phyloP scores from a whole-genome alignment of 2,113 vertebrate species.

The Falco punctatus region DNA sequence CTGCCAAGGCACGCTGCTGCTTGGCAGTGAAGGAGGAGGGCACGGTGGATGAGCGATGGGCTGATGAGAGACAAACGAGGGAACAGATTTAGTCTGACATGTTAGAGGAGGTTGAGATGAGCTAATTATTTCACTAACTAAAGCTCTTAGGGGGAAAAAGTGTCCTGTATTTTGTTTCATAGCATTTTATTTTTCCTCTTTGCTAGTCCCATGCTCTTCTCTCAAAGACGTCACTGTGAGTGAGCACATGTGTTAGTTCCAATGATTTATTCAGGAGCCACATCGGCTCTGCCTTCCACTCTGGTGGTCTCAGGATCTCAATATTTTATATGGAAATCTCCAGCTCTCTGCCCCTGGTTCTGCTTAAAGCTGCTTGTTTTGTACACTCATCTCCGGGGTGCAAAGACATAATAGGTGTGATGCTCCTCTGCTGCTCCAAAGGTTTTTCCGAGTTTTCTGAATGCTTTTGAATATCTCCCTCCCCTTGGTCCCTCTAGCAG shows the following conservation, averaged over 20 bases:
- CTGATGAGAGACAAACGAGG: constrained; percentile 46
- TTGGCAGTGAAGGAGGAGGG: not conserved
- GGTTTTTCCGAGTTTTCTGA: not conserved
- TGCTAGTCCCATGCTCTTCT: not conserved
- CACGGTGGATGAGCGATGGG: not conserved
- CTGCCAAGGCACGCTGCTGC: not conserved
- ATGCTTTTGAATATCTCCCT: not conserved
- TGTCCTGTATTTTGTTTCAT: not conserved
- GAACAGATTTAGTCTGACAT: constrained; percentile 50
- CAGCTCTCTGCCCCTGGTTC: not conserved
- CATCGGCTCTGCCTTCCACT: not conserved
- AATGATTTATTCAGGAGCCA: constrained; percentile 64
- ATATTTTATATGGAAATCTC: constrained; percentile 69
- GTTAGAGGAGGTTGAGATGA: constrained; percentile 12
- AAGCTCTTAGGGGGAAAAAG: not conserved
- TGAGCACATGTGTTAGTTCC: not conserved
- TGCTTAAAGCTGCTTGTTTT: not conserved
- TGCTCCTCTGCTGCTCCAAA: not conserved
- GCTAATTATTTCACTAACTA: constrained; percentile 53
- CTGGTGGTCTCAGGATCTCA: constrained; percentile 2
- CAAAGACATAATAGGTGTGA: accelerated
- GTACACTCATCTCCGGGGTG: not conserved
- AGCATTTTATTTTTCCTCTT: not conserved
- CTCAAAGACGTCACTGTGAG: not conserved
- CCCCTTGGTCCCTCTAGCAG: not conserved